Conservation (phyloP, 2,797 vertebrate species). For the Rhodeus uyekii region DNA sequence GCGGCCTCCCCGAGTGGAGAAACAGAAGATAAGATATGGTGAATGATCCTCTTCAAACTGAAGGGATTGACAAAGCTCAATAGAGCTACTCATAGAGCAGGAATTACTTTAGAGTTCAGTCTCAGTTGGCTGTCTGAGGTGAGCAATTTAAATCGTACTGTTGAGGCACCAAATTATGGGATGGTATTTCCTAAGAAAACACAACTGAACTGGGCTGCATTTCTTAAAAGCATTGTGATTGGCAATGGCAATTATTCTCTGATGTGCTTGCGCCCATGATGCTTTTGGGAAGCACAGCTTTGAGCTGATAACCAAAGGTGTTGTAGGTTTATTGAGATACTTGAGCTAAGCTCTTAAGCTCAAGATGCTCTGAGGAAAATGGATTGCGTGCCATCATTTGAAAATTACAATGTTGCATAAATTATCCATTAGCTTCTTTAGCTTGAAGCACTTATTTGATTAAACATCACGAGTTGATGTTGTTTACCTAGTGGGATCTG, state of each 20-base stretch:
- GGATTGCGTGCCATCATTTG: not conserved
- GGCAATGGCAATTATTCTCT: too few species aligned
- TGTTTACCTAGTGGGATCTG: not conserved
- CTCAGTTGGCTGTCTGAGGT: not conserved
- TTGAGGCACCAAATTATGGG: not conserved
- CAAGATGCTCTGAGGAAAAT: not conserved
- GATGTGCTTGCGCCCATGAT: too few species aligned
- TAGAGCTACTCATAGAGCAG: slow-evolving; percentile 4
- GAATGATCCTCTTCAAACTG: slow-evolving; percentile 9
- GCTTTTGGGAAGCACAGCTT: too few species aligned
- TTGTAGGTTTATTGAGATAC: not conserved
- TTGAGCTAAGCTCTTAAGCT: not conserved
- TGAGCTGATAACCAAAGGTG: not conserved
- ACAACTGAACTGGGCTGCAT: too few species aligned
- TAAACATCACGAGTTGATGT: not conserved
- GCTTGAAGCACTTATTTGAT: not conserved
- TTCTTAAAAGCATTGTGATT: too few species aligned
- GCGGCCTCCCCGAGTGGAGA: slow-evolving; percentile 11
- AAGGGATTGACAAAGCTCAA: not conserved
- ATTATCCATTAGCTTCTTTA: not conserved
- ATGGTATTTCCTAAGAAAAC: not conserved
- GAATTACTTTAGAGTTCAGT: not conserved
- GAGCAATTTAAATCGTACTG: not conserved
- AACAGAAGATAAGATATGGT: slow-evolving; percentile 17
- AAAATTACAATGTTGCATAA: not conserved